Conservation (phyloP, 2,888 invertebrate species). For the Agrilus cyanescens region DNA sequence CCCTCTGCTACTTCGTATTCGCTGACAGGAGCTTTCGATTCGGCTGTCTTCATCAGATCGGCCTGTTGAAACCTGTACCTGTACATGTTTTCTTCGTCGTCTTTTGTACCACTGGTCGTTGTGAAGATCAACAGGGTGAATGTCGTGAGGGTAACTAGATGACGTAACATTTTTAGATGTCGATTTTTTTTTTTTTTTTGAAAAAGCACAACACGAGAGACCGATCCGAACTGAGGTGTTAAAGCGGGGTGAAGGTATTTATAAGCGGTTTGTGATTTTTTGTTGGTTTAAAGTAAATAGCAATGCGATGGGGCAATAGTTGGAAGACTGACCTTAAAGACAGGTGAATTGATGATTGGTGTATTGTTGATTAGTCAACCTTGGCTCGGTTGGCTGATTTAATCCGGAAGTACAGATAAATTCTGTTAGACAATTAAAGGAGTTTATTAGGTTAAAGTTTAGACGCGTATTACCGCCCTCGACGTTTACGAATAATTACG, state of each 20-base stretch:
- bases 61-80: constrained; percentile 31
- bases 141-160: not conserved
- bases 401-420: constrained; percentile 12
- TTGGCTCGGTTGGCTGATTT: constrained; percentile 8
- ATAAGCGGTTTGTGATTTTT: too few species aligned
- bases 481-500: too few species aligned
- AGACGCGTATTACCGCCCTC: too few species aligned
- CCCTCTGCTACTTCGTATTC: constrained; percentile 49
- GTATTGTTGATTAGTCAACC: constrained; percentile 11
- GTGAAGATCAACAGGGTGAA: too few species aligned
- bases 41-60: constrained; percentile 32
- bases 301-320: constrained; percentile 11
- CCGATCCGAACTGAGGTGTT: too few species aligned
- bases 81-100: constrained; percentile 23
- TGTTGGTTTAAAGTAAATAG: not conserved
- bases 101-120: constrained; percentile 6
- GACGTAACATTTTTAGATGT: not conserved
- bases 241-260: too few species aligned
- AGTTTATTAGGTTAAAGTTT: too few species aligned
- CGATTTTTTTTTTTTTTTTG: constrained; percentile 2
- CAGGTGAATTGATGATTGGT: constrained; percentile 9
- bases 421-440: constrained; percentile 4
- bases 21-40: constrained; percentile 31
- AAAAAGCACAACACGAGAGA: not conserved
- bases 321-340: constrained; percentile 10